phyloP scores from a whole-genome alignment of 92 coral and sea anemone species.

The Parazoanthus atlanticus region DNA sequence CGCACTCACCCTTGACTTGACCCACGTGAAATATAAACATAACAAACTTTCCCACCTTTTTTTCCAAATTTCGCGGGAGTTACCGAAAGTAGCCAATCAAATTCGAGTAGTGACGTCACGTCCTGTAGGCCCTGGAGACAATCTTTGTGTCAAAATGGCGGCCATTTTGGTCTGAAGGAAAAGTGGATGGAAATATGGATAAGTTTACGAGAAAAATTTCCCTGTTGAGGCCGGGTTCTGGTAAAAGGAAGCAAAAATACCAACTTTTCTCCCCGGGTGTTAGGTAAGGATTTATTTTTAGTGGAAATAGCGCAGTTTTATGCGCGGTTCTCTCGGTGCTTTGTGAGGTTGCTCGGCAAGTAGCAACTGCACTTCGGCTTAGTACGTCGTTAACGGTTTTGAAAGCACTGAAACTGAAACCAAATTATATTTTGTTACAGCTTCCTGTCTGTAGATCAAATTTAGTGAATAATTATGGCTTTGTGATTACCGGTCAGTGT shows the following conservation, averaged over 20 bases:
- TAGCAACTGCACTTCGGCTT: not conserved
- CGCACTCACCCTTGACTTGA: constrained; percentile 26
- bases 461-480: not conserved
- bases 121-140: constrained; percentile 30
- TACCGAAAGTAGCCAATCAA: constrained; percentile 67
- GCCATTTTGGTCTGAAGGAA: constrained; percentile 61
- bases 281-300: constrained; percentile 59
- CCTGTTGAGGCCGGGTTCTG: constrained; percentile 65
- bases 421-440: not conserved
- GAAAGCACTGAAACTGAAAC: not conserved
- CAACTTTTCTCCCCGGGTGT: constrained; percentile 77
- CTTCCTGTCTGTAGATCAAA: not conserved
- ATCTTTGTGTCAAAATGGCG: constrained; percentile 84
- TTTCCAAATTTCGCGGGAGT: constrained; percentile 94
- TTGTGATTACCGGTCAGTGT: not conserved
- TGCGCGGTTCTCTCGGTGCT: not conserved
- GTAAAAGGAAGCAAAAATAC: constrained; percentile 61
- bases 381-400: not conserved
- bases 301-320: not conserved
- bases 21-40: constrained; percentile 75
- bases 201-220: constrained; percentile 70
- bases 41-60: constrained; percentile 53
- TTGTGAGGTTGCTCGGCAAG: constrained; percentile 2
- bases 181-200: constrained; percentile 56
- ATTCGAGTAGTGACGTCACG: constrained; percentile 76